phyloP scores from a whole-genome alignment of 2,888 invertebrate genomes.

The Drosophila rubida region DNA sequence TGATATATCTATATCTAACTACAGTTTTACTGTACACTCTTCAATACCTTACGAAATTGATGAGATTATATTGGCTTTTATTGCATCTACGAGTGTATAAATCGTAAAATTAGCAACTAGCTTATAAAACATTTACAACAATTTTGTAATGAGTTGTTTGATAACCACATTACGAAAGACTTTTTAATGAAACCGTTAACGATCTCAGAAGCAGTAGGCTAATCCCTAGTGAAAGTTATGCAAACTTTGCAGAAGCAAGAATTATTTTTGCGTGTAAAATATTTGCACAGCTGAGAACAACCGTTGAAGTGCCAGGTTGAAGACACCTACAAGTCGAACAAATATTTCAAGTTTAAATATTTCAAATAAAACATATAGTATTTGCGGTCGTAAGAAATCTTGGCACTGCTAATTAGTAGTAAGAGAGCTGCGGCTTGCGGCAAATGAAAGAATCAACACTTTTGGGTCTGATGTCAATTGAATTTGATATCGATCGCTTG shows the following conservation, averaged over 20 bases:
- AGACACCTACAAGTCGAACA: neutral
- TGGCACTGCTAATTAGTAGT: slow-evolving; percentile 38
- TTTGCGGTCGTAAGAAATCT: slow-evolving; percentile 3
- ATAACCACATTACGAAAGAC: neutral
- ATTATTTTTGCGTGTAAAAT: slow-evolving; percentile 7
- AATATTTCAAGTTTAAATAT: slow-evolving; percentile 4
- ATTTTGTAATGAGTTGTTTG: neutral
- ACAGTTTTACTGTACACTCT: too few species aligned
- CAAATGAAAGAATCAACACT: slow-evolving; percentile 22
- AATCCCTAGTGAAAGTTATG: neutral
- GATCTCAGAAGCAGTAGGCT: neutral
- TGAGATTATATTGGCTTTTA: neutral
- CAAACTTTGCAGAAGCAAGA: neutral
- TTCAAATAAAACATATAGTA: neutral
- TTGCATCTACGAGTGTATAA: neutral
- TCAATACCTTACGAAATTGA: neutral
- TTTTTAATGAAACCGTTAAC: neutral
- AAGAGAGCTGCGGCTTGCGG: neutral
- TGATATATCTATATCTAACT: too few species aligned
- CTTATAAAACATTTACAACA: neutral
- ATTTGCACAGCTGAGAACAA: slow-evolving; percentile 40
- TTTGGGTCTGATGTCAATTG: slow-evolving; percentile 46
- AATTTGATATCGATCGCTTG: slow-evolving; percentile 37
- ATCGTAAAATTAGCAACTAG: neutral
- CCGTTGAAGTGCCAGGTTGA: neutral